Evolutionary conservation across 2,888 invertebrate genomes (phyloP).

Genomic region (Villa cingulata): DNA sequence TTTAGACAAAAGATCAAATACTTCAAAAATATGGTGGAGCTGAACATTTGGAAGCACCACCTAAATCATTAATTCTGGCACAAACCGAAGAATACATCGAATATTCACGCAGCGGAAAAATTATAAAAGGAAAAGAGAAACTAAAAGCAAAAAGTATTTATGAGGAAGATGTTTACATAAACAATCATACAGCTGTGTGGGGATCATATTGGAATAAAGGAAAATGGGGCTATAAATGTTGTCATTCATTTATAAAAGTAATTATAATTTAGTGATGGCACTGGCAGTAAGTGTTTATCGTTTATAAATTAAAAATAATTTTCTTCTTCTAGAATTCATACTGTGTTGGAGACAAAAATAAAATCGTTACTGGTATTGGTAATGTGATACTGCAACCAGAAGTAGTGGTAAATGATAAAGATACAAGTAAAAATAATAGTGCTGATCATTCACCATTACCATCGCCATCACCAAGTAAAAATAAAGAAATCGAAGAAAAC

Average conservation of each 20-base stretch:
- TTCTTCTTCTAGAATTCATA: slow-evolving; percentile 54
- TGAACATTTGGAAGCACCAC: slow-evolving; percentile 78
- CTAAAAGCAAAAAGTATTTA: slow-evolving; percentile 73
- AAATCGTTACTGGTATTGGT: neutral
- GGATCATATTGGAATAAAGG: slow-evolving; percentile 92
- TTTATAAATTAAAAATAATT: neutral
- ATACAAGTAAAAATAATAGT: slow-evolving; percentile 1
- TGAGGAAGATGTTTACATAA: slow-evolving; percentile 83
- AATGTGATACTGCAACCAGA: too few species aligned
- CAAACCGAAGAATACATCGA: slow-evolving; percentile 94
- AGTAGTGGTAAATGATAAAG: neutral
- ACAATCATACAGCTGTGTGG: slow-evolving; percentile 91
- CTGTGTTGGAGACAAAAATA: slow-evolving; percentile 55
- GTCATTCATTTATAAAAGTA: slow-evolving; percentile 76
- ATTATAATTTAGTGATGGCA: neutral
- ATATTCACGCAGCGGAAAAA: slow-evolving; percentile 85
- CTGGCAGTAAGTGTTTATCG: too few species aligned
- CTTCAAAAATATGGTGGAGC: slow-evolving; percentile 91
- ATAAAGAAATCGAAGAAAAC: slow-evolving; percentile 19
- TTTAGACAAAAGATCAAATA: slow-evolving; percentile 66
- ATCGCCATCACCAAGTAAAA: slow-evolving; percentile 6
- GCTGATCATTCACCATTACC: slow-evolving; percentile 2
- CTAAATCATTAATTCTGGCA: slow-evolving; percentile 68
- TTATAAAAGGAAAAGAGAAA: slow-evolving; percentile 77
- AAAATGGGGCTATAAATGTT: slow-evolving; percentile 93